A percentile compares a stretch with the other conserved stretches of the same genome.
These are phyloP conservation scores for Dioctria linearis DNA, from an alignment of 2,888 invertebrate genomes.

Conservation along the genomic window DNA sequence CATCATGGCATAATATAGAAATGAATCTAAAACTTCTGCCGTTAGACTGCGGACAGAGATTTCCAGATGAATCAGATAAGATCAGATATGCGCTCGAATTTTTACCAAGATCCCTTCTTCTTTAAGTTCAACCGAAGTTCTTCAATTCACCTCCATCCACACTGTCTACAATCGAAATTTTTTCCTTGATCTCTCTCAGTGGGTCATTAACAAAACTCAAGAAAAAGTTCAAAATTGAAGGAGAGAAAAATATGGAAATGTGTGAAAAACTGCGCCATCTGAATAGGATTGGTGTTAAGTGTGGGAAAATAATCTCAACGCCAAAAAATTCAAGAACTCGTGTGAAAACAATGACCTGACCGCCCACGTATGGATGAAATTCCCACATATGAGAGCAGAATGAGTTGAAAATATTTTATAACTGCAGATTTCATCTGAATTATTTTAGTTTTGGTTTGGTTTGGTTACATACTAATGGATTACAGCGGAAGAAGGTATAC, in stretches of 20 bases:
- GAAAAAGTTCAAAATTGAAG: slow-evolving; percentile 50
- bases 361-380: slow-evolving; percentile 41
- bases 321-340: slow-evolving; percentile 44
- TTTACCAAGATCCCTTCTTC: slow-evolving; percentile 19
- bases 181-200: slow-evolving; percentile 54
- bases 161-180: neutral
- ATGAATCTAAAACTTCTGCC: slow-evolving; percentile 2
- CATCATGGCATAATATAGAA: neutral
- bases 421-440: no score
- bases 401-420: no score
- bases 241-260: slow-evolving; percentile 51
- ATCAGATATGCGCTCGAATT: slow-evolving; percentile 28
- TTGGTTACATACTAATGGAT: no score
- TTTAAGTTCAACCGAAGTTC: slow-evolving; percentile 10
- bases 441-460: no score
- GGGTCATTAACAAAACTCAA: slow-evolving; percentile 58
- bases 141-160: neutral
- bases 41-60: slow-evolving; percentile 1
- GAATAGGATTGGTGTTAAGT: slow-evolving; percentile 56
- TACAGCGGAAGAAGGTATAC: no score
- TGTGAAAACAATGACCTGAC: slow-evolving; percentile 12
- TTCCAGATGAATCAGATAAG: slow-evolving; percentile 27
- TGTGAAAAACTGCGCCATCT: slow-evolving; percentile 46
- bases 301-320: slow-evolving; percentile 53
- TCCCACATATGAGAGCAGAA: slow-evolving; percentile 57